Percentiles rank a stretch among this genome's conserved stretches.
These are phyloP conservation scores for Nyctibius grandis DNA, from an alignment of 2,797 vertebrate genomes.

Conservation along the genomic window DNA sequence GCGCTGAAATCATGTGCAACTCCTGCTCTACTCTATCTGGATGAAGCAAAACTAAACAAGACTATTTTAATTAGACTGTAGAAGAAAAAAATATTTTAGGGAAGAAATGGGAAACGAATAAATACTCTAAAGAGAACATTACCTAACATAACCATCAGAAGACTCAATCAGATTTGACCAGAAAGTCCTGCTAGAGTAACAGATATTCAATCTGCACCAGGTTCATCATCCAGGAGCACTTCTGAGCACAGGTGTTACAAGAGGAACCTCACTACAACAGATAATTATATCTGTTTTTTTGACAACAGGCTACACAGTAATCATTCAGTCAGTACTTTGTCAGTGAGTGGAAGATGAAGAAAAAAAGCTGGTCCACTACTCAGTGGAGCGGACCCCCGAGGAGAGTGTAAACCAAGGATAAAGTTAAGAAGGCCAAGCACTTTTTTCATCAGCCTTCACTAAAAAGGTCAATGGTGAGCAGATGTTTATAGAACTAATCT, in stretches of 20 bases:
- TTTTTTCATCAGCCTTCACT: background rate
- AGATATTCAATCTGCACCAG: background rate
- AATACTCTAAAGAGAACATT: background rate
- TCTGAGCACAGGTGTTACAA: background rate
- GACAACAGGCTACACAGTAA: background rate
- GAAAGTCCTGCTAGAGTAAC: background rate
- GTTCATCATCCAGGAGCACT: background rate
- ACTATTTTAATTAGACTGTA: background rate
- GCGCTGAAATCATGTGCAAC: background rate
- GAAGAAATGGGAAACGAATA: background rate
- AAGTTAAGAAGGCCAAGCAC: background rate
- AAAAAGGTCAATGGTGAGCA: background rate
- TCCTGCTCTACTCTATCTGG: background rate
- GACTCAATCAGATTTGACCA: background rate
- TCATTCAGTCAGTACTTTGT: background rate
- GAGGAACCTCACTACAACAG: rapidly evolving
- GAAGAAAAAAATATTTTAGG: background rate
- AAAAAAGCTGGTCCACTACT: background rate
- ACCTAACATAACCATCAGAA: background rate
- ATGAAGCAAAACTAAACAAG: background rate
- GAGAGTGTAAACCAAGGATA: background rate
- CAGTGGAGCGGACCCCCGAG: background rate
- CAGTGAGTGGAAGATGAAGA: background rate
- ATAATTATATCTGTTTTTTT: rapidly evolving
- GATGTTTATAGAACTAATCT: background rate